Evolutionary conservation across 2,797 vertebrate genomes (phyloP).

Genomic region (Pseudochirops corinnae): DNA sequence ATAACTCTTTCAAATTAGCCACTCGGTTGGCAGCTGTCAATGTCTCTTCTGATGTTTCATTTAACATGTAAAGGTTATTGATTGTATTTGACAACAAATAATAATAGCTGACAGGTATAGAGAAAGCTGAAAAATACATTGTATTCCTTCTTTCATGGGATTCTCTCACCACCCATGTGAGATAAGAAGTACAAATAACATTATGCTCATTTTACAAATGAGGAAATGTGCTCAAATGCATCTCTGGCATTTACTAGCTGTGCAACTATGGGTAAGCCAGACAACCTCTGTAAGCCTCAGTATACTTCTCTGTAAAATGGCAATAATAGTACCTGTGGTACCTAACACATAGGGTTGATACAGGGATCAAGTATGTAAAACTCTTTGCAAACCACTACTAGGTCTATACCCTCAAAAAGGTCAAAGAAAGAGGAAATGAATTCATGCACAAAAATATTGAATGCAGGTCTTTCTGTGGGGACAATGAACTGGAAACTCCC

Average conservation of each 20-base stretch:
- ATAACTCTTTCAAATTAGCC: not conserved
- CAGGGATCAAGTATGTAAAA: not conserved
- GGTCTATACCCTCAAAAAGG: not conserved
- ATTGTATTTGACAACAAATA: not conserved
- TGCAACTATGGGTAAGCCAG: not conserved
- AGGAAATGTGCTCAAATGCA: not conserved
- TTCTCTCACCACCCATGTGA: not conserved
- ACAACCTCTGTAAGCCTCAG: not conserved
- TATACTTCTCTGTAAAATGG: not conserved
- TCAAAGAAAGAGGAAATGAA: not conserved
- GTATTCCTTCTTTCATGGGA: not conserved
- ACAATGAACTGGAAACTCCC: not conserved
- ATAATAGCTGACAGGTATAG: not conserved
- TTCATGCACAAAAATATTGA: not conserved
- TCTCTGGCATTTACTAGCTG: not conserved
- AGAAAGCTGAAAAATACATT: not conserved
- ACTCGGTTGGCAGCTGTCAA: not conserved
- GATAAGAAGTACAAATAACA: not conserved
- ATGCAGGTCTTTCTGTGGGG: not conserved
- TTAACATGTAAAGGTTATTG: not conserved
- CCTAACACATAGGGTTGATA: not conserved
- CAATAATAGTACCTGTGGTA: not conserved
- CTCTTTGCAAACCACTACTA: not conserved
- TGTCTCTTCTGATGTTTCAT: not conserved
- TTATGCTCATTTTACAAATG: not conserved